Evolutionary conservation across 2,113 vertebrate species (phyloP).

Genomic region (Microcebus griseorufus): DNA sequence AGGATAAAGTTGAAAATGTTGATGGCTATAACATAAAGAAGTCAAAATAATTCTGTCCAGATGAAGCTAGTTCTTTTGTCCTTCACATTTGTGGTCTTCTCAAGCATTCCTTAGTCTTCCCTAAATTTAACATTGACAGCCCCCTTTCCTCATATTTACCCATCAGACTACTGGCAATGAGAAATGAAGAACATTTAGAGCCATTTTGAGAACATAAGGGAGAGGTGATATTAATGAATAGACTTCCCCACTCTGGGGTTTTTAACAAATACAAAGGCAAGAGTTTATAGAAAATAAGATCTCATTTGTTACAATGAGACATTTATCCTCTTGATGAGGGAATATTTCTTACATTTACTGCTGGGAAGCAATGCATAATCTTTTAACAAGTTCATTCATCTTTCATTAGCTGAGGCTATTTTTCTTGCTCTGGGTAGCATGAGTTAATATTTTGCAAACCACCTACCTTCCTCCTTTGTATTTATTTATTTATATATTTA

Average conservation of each 20-base stretch:
- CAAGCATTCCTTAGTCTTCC: background rate
- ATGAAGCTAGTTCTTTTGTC: background rate
- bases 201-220: conserved; percentile 29
- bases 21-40: background rate
- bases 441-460: conserved; percentile 1
- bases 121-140: background rate
- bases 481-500: background rate
- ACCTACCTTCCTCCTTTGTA: background rate
- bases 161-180: background rate
- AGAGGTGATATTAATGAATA: background rate
- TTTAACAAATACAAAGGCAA: conserved; percentile 45
- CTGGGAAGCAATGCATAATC: conserved; percentile 37
- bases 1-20: background rate
- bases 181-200: background rate
- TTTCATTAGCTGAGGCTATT: conserved; percentile 51
- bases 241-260: background rate
- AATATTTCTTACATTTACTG: background rate
- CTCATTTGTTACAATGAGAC: conserved; percentile 32
- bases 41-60: background rate
- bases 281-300: conserved; percentile 37
- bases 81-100: background rate
- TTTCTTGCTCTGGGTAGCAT: conserved; percentile 40
- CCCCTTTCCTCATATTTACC: background rate
- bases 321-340: background rate
- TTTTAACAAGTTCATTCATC: conserved; percentile 50